Base-by-base conservation (phyloP, 2,797 vertebrate genomes). In the Poeciliopsis presidionis region DNA sequence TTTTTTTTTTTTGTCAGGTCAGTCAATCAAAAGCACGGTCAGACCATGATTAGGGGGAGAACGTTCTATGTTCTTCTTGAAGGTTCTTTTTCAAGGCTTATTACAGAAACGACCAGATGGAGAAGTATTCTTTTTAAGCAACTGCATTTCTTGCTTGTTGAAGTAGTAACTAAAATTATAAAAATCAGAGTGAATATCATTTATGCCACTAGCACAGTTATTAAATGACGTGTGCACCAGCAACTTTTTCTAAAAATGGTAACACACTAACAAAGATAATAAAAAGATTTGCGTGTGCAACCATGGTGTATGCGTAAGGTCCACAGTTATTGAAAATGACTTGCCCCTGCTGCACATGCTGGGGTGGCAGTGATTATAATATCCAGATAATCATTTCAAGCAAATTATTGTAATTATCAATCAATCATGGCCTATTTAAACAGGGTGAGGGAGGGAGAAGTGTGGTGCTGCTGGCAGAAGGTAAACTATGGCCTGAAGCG, bases 391-490 rank as follows among this genome's bases (percentile, higher is more conserved):
- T 97, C 96, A 97, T 97, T 96, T 97, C 92, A 96, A 96, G 96
- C 96, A 96, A 97, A 98, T 99, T 96, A 98, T 97, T 96, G 96
- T 97, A 97, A 98, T 97, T 97, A 97, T 97, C 97, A 96, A 97
- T 98, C 97, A 96, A 96, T 98, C 97, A 97, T 95, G 95, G 77
- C 75, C 92, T 76, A 92, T 94, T 84, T 94, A 94, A 95, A 96
- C 91, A 93, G 90, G 80, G 85, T 69, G 78, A 33, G 78, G 73
- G 84, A 36, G 30, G 53, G 55, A 61, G 81, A 80, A 84, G 87
- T 75, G 84, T 65, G 81, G 79, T 70, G 81, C 79, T 86, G 88
- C 81, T 88, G 86, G 91, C 86, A 70, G 92, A 91, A 92, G 91
- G 94, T 93, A 93, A 92, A 92, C 91, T 94, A 92, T 79, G 88